These are phyloP conservation scores for Drosophila quadrilineata DNA, from an alignment of 1,140 invertebrate genomes.

Conservation along the genomic window DNA sequence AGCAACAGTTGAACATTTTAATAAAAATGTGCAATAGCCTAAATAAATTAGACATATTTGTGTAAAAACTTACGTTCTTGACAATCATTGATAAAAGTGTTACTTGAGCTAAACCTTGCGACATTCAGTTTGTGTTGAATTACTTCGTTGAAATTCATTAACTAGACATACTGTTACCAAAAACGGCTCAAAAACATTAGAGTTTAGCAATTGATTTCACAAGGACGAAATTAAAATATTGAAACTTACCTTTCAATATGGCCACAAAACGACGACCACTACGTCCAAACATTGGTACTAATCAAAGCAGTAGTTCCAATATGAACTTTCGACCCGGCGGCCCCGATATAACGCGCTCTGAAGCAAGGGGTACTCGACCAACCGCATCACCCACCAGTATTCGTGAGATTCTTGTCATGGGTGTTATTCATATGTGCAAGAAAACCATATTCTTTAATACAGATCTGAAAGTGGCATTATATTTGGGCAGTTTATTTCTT, in stretches of 20 bases:
- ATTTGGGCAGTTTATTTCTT: slow-evolving; percentile 90
- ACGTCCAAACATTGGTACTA: slow-evolving; percentile 43
- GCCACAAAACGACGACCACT: slow-evolving; percentile 72
- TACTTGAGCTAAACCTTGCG: no score
- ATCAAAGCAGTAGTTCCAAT: slow-evolving; percentile 39
- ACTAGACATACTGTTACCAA: slow-evolving; percentile 61
- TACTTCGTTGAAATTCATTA: no score
- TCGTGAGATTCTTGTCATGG: slow-evolving; percentile 89
- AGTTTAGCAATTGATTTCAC: no score
- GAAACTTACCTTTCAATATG: slow-evolving; percentile 33
- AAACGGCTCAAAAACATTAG: slow-evolving; percentile 57
- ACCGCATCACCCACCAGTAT: slow-evolving; percentile 91
- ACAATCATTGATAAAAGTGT: no score
- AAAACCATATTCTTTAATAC: slow-evolving; percentile 92
- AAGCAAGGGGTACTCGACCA: slow-evolving; percentile 84
- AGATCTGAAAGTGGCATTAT: slow-evolving; percentile 92
- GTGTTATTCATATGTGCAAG: slow-evolving; percentile 93
- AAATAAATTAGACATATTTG: slow-evolving; percentile 12
- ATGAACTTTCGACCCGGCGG: slow-evolving; percentile 79
- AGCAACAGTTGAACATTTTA: slow-evolving; percentile 65
- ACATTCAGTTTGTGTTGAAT: slow-evolving; percentile 56
- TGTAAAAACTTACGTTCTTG: no score
- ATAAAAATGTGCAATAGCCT: slow-evolving; percentile 23
- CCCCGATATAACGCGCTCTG: slow-evolving; percentile 61
- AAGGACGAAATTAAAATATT: no score